Evolutionary conservation across 2,797 vertebrate species (phyloP), one percentile per base, ranked within the genome.

Genomic region (Rhynchotus rufescens): DNA sequence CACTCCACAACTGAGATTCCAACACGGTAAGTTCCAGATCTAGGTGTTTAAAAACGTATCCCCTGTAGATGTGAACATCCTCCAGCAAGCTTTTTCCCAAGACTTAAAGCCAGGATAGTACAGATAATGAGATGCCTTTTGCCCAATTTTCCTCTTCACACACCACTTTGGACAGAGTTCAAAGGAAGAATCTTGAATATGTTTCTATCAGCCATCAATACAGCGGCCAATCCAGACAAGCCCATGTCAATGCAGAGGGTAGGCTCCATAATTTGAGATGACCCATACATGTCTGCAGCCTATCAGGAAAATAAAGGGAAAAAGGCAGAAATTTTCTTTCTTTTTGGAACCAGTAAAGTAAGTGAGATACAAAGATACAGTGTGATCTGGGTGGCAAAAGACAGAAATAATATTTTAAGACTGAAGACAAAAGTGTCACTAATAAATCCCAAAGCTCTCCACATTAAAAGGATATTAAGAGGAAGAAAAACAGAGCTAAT

Each of bases 381-480:
- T 45, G 22, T 51, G 49, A 61, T 68, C 59, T 3, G 89, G 54
- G 65, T 80, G 61, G 54, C n/a, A 68, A 42, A n/a, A 82, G 25
- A 85, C 8, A 45, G 20, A 80, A 42, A 23, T 2, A 32, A 6
- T 44, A 7, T 30, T 92, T 84, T 69, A 90, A 84, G 26, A 60
- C 28, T 0, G 3, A 66, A 82, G 86, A 85, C 79, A 92, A 94
- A 94, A 84, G 45, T 15, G n/a, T 23, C 54, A 88, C 57, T 68
- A 74, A 75, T 65, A 82, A 93, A 80, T 28, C 59, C 51, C 95
- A 91, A 95, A 78, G 34, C 9, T 91, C 94, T 94, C 87, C 65
- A 74, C 82, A 84, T 89, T 93, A 38, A 38, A 77, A 80, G 57
- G 44, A 82, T 62, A 45, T 77, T 84, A 81, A 84, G 42, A 75